Conservation (phyloP, 1,140 invertebrate genomes). For the Scaptomyza pallida region DNA sequence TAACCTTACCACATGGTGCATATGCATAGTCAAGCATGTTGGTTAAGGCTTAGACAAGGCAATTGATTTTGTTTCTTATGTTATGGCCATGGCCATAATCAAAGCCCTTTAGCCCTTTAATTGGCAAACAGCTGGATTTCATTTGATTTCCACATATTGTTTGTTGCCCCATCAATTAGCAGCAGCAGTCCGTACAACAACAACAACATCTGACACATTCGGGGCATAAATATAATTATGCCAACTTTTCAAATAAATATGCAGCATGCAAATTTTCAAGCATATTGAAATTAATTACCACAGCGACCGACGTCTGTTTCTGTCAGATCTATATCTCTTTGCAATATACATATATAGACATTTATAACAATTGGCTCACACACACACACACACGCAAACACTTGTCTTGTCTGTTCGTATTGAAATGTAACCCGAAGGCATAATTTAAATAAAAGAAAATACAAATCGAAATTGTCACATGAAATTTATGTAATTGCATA, state of each 20-base stretch:
- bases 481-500: slow-evolving; percentile 79
- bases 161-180: slow-evolving; percentile 65
- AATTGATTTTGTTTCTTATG: slow-evolving; percentile 60
- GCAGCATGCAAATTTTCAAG: slow-evolving; percentile 49
- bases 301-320: slow-evolving; percentile 61
- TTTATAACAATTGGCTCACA: slow-evolving; percentile 42
- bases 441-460: slow-evolving; percentile 78
- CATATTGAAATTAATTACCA: slow-evolving; percentile 78
- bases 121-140: slow-evolving; percentile 27
- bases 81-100: slow-evolving; percentile 6
- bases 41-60: slow-evolving; percentile 52
- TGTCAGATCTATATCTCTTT: slow-evolving; percentile 49
- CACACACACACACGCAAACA: slow-evolving; percentile 1
- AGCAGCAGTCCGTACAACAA: slow-evolving; percentile 33
- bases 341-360: slow-evolving; percentile 39
- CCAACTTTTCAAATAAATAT: slow-evolving; percentile 45
- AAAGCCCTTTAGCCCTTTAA: slow-evolving; percentile 3
- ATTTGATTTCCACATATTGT: slow-evolving; percentile 42
- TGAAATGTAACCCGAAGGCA: slow-evolving; percentile 60
- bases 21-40: slow-evolving; percentile 40
- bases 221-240: slow-evolving; percentile 73
- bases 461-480: slow-evolving; percentile 77
- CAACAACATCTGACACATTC: slow-evolving; percentile 40
- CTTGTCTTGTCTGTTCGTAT: background rate
- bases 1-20: background rate